phyloP scores from a whole-genome alignment of 2,888 invertebrate genomes.

The Hypselothyrea guttata region DNA sequence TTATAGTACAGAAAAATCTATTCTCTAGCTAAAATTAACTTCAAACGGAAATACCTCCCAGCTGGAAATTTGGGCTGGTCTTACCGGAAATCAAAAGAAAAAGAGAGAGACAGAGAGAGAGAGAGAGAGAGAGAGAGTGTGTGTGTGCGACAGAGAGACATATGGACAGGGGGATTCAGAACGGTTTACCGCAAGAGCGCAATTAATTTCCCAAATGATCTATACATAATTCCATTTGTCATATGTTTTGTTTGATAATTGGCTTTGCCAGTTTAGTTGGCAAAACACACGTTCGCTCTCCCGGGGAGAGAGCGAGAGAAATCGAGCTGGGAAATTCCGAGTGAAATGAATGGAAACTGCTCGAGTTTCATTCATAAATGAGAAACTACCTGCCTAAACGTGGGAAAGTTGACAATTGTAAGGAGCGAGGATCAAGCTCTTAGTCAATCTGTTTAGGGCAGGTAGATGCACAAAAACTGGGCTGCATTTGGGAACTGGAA shows the following conservation, averaged over 20 bases:
- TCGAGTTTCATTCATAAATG: slow-evolving; percentile 66
- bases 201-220: slow-evolving; percentile 66
- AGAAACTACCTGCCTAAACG: slow-evolving; percentile 68
- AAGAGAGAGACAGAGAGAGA: no score
- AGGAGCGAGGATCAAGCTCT: no score
- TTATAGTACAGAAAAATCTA: no score
- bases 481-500: no score
- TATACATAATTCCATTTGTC: slow-evolving; percentile 41
- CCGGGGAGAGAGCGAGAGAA: no score
- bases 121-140: no score
- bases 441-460: slow-evolving; percentile 13
- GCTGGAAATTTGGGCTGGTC: no score
- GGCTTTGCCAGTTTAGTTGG: slow-evolving; percentile 52
- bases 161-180: slow-evolving; percentile 43
- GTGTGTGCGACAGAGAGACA: no score
- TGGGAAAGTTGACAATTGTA: slow-evolving; percentile 59
- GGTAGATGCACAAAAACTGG: slow-evolving; percentile 62
- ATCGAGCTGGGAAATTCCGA: slow-evolving; percentile 35
- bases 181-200: slow-evolving; percentile 61
- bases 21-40: no score
- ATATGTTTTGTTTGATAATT: slow-evolving; percentile 76
- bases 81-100: no score
- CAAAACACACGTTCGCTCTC: slow-evolving; percentile 35
- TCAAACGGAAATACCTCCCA: no score
- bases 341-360: slow-evolving; percentile 55